phyloP scores from a whole-genome alignment of 1,140 invertebrate species.

The Cryptotermes secundus region DNA sequence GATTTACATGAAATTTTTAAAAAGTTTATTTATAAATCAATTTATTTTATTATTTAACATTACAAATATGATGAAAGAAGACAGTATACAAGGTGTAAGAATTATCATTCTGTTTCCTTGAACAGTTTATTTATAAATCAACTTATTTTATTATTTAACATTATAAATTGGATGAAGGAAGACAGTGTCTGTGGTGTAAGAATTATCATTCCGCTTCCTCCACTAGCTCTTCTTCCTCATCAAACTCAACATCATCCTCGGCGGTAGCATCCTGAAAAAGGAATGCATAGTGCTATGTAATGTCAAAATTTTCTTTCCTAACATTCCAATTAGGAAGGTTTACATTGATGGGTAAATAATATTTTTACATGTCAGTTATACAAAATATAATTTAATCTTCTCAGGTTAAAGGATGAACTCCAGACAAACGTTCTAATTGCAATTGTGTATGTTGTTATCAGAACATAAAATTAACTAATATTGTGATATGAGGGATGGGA shows the following conservation, averaged over 20 bases:
- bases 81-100: neutral
- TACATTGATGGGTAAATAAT: too few species aligned
- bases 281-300: neutral
- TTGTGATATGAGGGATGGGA: too few species aligned
- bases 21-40: neutral
- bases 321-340: too few species aligned
- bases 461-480: too few species aligned
- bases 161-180: neutral
- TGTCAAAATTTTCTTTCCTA: too few species aligned
- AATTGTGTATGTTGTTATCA: too few species aligned
- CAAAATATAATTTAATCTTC: too few species aligned
- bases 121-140: constrained; percentile 12
- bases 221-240: constrained; percentile 42
- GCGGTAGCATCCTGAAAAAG: constrained; percentile 41
- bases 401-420: too few species aligned
- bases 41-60: neutral
- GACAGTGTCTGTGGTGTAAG: neutral
- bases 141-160: neutral
- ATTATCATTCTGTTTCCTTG: constrained; percentile 29
- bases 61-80: neutral
- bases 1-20: too few species aligned
- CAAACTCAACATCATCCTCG: constrained; percentile 43
- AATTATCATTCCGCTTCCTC: constrained; percentile 29
- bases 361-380: too few species aligned
- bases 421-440: too few species aligned